Percentiles rank a stretch among this genome's conserved stretches.
Conservation (phyloP, 2,888 invertebrate species). For the Brachyptera putata region DNA sequence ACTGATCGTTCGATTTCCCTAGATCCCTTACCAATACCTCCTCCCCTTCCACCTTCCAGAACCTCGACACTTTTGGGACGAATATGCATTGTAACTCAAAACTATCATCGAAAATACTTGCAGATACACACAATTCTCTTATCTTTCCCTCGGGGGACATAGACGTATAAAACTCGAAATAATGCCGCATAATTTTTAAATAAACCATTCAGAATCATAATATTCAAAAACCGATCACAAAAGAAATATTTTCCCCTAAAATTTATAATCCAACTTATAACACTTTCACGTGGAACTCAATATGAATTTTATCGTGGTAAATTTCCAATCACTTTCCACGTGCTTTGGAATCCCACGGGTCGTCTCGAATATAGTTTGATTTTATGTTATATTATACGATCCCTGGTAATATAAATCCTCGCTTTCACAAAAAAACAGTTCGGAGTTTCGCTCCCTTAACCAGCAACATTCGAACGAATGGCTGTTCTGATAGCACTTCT, state of each 20-base stretch:
- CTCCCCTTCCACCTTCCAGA: neutral
- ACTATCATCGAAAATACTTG: neutral
- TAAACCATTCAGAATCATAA: slow-evolving; percentile 2
- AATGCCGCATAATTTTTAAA: too few species aligned
- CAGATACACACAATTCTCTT: neutral
- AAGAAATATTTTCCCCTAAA: too few species aligned
- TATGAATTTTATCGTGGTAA: slow-evolving; percentile 23
- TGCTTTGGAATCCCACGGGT: slow-evolving; percentile 17
- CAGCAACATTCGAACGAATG: neutral
- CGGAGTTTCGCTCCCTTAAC: too few species aligned
- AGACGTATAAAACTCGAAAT: too few species aligned
- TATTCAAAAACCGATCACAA: too few species aligned
- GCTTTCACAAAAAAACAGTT: too few species aligned
- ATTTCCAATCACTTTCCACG: slow-evolving; percentile 23
- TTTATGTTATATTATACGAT: too few species aligned
- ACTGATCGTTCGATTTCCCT: slow-evolving; percentile 45
- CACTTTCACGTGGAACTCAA: slow-evolving; percentile 8
- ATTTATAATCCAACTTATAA: neutral
- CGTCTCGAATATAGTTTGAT: slow-evolving; percentile 5
- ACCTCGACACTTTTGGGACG: too few species aligned
- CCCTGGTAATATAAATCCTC: too few species aligned
- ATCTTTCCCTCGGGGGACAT: neutral
- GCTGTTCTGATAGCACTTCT: neutral
- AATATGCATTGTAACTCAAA: too few species aligned
- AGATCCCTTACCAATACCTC: neutral